Evolutionary conservation across 2,113 vertebrate species (phyloP), one percentile per base, ranked within the genome.

Genomic region (Aldabrachelys gigantea): DNA sequence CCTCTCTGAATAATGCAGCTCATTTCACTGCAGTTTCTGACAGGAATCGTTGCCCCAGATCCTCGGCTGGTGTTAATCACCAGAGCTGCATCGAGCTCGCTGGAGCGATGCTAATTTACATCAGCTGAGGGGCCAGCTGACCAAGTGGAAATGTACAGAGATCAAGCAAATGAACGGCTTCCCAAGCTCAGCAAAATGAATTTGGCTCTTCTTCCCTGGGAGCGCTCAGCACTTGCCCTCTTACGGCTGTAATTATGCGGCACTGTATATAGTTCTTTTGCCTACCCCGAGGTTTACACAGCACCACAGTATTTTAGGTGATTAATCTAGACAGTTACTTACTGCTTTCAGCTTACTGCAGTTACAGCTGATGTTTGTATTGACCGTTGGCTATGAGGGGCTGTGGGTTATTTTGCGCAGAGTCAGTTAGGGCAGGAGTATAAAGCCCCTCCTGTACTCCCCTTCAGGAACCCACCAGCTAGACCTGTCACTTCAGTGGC

Each of bases 81-180:
- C 72, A 29, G 25, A 83, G 62, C 59, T 53, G 41, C 35, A 14
- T 54, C 14, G 52, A 3, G 0, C 11, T 21, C 35, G 1, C 50
- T 54, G 12, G 5, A 12, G 88, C 50, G 38, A 52, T 87, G 17
- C 25, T 78, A 59, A 56, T 78, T 8, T 53, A 12, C 54, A 65
- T 5, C 69, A 85, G 41, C 88, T 59, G 84, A 95, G 50, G 25
- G 35, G 82, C 76, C 52, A 82, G 76, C 29, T 94, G 53, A 57
- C 29, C 35, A 78, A 29, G 76, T 94, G 89, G 93, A 92, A 97
- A 89, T 89, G 76, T 92, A 92, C 82, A 90, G 93, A 88, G 91
- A 90, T 5, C 4, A 90, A 91, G 38, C 72, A 49, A 94, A 95
- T 93, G 35, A 91, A 78, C 41, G 82, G 80, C 83, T 94, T 92